Evolutionary conservation across 2,113 vertebrate species (phyloP), one percentile per base, ranked within the genome.

Genomic region (Enhydra lutris): DNA sequence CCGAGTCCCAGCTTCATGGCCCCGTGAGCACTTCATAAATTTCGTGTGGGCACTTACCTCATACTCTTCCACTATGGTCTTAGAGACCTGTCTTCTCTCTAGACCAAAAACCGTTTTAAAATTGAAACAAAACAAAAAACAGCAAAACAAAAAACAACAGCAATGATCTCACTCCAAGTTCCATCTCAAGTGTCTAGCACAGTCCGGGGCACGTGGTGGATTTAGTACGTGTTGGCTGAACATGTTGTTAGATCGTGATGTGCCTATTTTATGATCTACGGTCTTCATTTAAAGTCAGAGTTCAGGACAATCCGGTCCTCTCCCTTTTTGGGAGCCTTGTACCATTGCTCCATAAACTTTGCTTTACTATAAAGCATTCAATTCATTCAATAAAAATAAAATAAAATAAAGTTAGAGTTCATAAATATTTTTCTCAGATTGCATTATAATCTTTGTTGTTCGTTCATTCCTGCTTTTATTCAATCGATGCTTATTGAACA

Each of bases 11-110:
- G 67, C 7, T 36, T 67, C 29, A 7, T 1, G 74, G 24, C 4
- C 20, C 73, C 1, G 1, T 14, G 1, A 2, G 31, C 6, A 5
- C 23, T 31, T 86, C 29, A 0, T 14, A 47, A 10, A 12, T 69
- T n/a, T 73, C 34, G 13, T 31, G 61, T 20, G 17, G 59, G 29
- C 10, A 17, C 61, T 86, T 36, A 21, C 5, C 31, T 47, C 47
- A 11, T 3, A 23, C 21, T 3, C 17, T 15, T 36, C 6, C 29
- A 31, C 71, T n/a, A 18, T 14, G 20, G n/a, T 36, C 42, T 73
- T 31, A n/a, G 3, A 8, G 45, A 31, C 18, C 57, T 42, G 4
- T 81, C 65, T 85, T 63, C 45, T 87, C 55, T 73, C n/a, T 36
- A 20, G 36, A 45, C 23, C 7, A 20, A 1, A 17, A 52, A 31